Percentiles rank a stretch among this genome's conserved stretches.
Evolutionary conservation across 2,797 vertebrate species (phyloP).

Genomic region (Myotis planiceps): DNA sequence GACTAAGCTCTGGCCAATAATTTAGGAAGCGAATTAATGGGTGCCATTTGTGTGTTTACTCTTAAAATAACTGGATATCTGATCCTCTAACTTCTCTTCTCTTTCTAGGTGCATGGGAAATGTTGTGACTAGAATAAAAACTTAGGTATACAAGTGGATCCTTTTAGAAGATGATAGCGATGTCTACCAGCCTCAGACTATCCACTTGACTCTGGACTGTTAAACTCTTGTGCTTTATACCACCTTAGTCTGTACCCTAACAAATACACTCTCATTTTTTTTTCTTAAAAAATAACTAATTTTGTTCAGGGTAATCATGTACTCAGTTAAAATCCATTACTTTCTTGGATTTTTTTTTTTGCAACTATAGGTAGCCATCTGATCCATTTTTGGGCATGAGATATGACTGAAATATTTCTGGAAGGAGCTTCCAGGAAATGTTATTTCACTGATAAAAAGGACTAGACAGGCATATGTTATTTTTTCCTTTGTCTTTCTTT

Average conservation of each 20-base stretch:
- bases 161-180: neutral
- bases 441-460: neutral
- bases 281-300: neutral
- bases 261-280: neutral
- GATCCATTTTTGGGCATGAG: neutral
- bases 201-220: neutral
- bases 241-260: neutral
- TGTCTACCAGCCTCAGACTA: neutral
- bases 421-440: neutral
- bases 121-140: neutral
- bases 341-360: neutral
- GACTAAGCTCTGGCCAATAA: neutral
- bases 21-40: neutral
- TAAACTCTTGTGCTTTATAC: neutral
- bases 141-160: neutral
- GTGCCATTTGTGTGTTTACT: neutral
- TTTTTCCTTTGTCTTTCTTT: neutral
- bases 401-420: neutral
- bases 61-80: neutral
- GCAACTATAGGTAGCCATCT: neutral
- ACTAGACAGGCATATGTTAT: neutral
- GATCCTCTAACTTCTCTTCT: neutral
- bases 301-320: neutral
- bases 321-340: conserved; percentile 1
- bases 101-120: neutral